Evolutionary conservation across 2,888 invertebrate genomes (phyloP).

Genomic region (Argyresthia goedartella): DNA sequence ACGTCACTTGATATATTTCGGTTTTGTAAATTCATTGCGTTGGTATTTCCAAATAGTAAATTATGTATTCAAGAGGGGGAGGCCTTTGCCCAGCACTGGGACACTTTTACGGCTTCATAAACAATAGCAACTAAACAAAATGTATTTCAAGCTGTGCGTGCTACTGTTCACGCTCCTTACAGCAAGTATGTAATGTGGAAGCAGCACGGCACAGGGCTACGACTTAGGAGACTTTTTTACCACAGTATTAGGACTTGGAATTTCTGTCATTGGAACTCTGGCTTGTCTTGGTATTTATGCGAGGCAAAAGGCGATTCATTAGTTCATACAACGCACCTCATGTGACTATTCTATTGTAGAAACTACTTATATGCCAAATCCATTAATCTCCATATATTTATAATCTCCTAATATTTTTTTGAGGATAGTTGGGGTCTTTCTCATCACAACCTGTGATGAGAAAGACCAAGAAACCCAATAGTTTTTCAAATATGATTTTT

Average conservation of each 20-base stretch:
- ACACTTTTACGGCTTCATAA: too few relatives aligned
- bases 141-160: constrained; percentile 47
- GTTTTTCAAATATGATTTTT: too few relatives aligned
- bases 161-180: constrained; percentile 42
- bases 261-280: constrained; percentile 72
- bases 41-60: not conserved
- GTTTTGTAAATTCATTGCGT: constrained; percentile 1
- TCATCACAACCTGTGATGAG: too few relatives aligned
- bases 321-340: constrained; percentile 41
- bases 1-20: not conserved
- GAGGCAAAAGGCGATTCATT: constrained; percentile 69
- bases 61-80: too few relatives aligned
- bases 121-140: constrained; percentile 19
- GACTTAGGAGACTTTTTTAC: constrained; percentile 79
- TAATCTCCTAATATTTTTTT: too few relatives aligned
- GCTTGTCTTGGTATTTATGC: constrained; percentile 80
- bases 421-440: too few relatives aligned
- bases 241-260: constrained; percentile 71
- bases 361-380: too few relatives aligned
- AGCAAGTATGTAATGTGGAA: constrained; percentile 51
- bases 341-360: too few relatives aligned
- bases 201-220: constrained; percentile 68
- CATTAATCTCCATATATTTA: too few relatives aligned
- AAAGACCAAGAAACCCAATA: too few relatives aligned
- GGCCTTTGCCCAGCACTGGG: too few relatives aligned